Conservation (phyloP, 2,888 invertebrate genomes). For the Macrosiphum euphorbiae region DNA sequence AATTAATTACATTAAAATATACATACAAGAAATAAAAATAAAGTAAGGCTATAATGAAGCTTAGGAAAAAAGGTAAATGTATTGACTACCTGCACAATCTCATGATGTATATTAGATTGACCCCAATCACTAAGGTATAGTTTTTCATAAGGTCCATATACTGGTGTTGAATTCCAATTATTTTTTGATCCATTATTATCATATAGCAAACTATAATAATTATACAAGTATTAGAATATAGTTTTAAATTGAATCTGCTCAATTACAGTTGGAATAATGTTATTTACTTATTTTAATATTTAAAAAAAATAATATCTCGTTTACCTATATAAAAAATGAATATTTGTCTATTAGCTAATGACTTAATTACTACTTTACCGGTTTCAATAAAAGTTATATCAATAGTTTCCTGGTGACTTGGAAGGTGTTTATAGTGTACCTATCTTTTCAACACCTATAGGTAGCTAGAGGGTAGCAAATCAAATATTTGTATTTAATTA, state of each 20-base stretch:
- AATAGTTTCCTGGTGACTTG: too few relatives aligned
- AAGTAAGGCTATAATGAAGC: background rate
- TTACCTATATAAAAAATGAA: background rate
- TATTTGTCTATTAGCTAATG: background rate
- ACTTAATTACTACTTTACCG: too few relatives aligned
- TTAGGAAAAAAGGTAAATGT: background rate
- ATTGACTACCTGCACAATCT: conserved; percentile 28
- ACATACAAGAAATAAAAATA: background rate
- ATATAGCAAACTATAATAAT: conserved; percentile 24
- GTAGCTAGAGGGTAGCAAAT: too few relatives aligned
- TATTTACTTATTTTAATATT: background rate
- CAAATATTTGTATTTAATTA: too few relatives aligned
- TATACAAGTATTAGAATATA: background rate
- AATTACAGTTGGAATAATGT: background rate
- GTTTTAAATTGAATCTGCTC: background rate
- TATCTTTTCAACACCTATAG: too few relatives aligned
- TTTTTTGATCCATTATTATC: background rate
- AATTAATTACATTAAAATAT: background rate
- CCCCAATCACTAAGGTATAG: conserved; percentile 41
- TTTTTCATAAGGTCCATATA: conserved; percentile 56
- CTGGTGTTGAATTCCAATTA: background rate
- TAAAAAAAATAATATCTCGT: background rate
- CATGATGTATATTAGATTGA: conserved; percentile 32
- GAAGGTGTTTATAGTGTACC: background rate
- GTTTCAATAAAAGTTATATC: too few relatives aligned